Base-by-base conservation (phyloP, 1,140 invertebrate genomes). In the Drosophila arawakana region DNA sequence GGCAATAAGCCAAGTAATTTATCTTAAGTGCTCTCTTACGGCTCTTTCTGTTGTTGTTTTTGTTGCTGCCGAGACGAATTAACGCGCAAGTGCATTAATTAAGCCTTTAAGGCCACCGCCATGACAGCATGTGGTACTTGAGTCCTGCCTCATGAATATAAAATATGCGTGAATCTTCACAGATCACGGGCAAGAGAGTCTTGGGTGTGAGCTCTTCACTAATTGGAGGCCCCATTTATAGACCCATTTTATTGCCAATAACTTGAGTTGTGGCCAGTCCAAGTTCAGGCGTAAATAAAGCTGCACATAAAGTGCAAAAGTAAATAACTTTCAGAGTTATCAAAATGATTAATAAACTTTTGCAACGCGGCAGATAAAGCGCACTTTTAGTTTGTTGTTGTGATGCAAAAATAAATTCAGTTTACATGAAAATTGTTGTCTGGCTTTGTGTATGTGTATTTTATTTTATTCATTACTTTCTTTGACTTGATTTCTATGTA, bases 1-100 rank as follows among this genome's bases (percentile, higher is more conserved):
- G 41, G 67, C 59, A 62, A 63, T 50, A 70, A 76, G 76, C 75
- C 73, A 88, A 86, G 83, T 83, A 82, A 86, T 83, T 88, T 86
- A 82, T 83, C 82, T 86, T 82, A 69, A 86, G 84, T 88, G 83
- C 73, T 70, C 76, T 69, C 80, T 86, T 82, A 86, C 88, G 80
- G 76, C 74, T 71, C 70, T 60, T 47, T 49, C 49, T 69, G 34
- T 37, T 54, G 44, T 15, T 66, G 54, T 43, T 73, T 57, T 13
- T 49, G 41, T 7, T 58, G 63, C 30, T 41, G 72, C 57, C 55
- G 75, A 60, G 78, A 63, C 62, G 77, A 69, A 79, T 86, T 83
- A 88, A 88, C 83, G 80, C 76, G 54, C 80, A 83, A 86, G 80
- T 89, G 83, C 83, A 86, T 86, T 86, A 86, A 86, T 86, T 86